Base-by-base conservation (phyloP, 2,113 vertebrate species). In the Pterocles burchelli region DNA sequence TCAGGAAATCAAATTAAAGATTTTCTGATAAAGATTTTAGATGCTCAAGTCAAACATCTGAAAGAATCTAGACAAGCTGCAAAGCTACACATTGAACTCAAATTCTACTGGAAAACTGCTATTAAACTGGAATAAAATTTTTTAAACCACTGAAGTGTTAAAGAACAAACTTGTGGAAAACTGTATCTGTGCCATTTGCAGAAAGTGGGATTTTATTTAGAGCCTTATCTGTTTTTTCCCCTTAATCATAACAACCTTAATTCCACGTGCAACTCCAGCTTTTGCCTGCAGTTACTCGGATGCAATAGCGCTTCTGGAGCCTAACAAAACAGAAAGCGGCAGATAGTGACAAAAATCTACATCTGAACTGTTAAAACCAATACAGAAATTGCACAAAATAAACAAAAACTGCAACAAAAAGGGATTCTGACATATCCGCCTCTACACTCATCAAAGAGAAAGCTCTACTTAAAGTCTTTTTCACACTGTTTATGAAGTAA, bases 381-480 rank as follows among this genome's bases (percentile, higher is more conserved):
- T 14, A 79, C 1, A 83, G 55, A 93, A 94, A 90, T 77, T 20
- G 17, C 38, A 88, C 52, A 57, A 77, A 95, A 77, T 63, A 88
- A 83, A 92, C 33, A 84, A 80, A 85, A 90, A n/a, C 17, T 41
- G 20, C 18, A 78, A 49, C 25, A 78, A 74, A 76, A 38, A 24
- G 26, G 10, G 13, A 66, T 72, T 88, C 68, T 81, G 65, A 95
- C 88, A 89, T 67, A 90, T 38, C 92, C 80, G 84, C 59, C 59
- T 94, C 88, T 48, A 49, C 57, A 80, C 59, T 91, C 34, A 84
- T 13, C 61, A 54, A n/a, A 87, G 43, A 90, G 62, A 88, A 96
- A 95, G 82, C 88, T n/a, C 70, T 78, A 43, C 65, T 86, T 81
- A 68, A 68, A 41, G 45, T 77, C 57, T 90, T 94, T 95, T 94